A percentile compares a stretch with the other conserved stretches of the same genome.
These are phyloP conservation scores for Basileuterus tristriatus DNA, from an alignment of 2,797 vertebrate species.

Conservation along the genomic window DNA sequence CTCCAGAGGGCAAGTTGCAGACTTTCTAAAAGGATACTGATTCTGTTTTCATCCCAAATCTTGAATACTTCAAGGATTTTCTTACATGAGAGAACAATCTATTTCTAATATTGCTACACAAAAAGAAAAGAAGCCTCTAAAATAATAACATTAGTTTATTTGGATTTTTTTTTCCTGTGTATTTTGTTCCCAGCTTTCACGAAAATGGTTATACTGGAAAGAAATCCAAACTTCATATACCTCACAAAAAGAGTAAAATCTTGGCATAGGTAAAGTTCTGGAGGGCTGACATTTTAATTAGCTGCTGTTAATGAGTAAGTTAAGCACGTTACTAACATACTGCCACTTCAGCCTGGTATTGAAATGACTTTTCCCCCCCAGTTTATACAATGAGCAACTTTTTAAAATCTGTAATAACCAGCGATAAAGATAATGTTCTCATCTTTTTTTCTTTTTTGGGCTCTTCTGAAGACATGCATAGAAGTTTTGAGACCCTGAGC, in stretches of 20 bases:
- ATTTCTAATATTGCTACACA: not conserved
- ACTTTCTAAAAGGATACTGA: not conserved
- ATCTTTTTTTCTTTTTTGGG: not conserved
- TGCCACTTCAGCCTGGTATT: not conserved
- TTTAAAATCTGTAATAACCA: not conserved
- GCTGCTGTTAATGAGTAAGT: not conserved
- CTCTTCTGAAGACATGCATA: not conserved
- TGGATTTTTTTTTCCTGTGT: not conserved
- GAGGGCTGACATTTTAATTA: not conserved
- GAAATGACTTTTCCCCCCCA: accelerated
- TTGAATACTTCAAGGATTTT: not conserved
- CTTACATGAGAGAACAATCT: not conserved
- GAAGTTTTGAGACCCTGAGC: not conserved
- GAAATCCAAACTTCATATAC: not conserved
- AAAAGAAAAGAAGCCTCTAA: not conserved
- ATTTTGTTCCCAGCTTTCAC: not conserved
- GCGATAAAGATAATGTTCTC: not conserved
- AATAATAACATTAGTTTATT: not conserved
- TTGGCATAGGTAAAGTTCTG: not conserved
- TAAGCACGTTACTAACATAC: not conserved
- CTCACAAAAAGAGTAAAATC: not conserved
- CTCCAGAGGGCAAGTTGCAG: not conserved
- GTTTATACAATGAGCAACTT: not conserved
- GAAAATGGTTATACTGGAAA: not conserved
- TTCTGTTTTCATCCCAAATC: not conserved